A percentile compares a stretch with the other conserved stretches of the same genome.
Evolutionary conservation across 2,888 invertebrate genomes (phyloP).

Genomic region (Agriopis marginaria): DNA sequence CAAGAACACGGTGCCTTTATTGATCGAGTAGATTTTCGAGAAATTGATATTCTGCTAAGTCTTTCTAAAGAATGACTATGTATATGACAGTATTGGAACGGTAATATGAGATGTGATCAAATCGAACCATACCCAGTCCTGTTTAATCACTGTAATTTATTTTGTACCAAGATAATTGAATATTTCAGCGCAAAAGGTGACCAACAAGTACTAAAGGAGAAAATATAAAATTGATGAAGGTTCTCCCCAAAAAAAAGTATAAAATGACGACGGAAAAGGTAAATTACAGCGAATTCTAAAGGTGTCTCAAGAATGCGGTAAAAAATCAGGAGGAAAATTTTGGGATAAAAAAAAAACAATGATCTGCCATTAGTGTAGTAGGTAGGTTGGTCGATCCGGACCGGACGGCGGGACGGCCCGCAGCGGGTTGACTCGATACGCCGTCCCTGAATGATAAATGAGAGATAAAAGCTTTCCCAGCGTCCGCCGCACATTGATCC

Average conservation of each 20-base stretch:
- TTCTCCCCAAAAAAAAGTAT: conserved; percentile 2
- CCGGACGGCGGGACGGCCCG: conserved; percentile 5
- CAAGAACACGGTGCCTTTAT: conserved; percentile 3
- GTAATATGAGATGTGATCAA: not conserved
- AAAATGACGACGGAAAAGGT: conserved; percentile 8
- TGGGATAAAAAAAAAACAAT: conserved; percentile 26
- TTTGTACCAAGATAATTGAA: conserved; percentile 3
- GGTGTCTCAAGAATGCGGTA: conserved; percentile 15
- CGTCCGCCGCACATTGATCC: conserved; percentile 45
- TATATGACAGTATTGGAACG: too few species aligned
- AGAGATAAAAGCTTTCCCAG: conserved; percentile 55
- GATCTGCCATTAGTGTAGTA: conserved; percentile 25
- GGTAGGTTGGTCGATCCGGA: not conserved
- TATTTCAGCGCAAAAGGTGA: not conserved
- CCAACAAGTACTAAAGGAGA: not conserved
- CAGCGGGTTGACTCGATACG: conserved; percentile 21
- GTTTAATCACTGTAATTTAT: conserved; percentile 1
- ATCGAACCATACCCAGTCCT: not conserved
- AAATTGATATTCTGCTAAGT: not conserved
- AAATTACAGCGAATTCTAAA: conserved; percentile 13
- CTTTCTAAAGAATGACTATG: too few species aligned
- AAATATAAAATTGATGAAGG: conserved; percentile 23
- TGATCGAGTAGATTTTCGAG: not conserved
- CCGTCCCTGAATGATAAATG: conserved; percentile 59
- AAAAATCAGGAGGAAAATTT: conserved; percentile 12